Evolutionary conservation across 2,797 vertebrate species (phyloP).

Genomic region (Phylloscopus collybita): DNA sequence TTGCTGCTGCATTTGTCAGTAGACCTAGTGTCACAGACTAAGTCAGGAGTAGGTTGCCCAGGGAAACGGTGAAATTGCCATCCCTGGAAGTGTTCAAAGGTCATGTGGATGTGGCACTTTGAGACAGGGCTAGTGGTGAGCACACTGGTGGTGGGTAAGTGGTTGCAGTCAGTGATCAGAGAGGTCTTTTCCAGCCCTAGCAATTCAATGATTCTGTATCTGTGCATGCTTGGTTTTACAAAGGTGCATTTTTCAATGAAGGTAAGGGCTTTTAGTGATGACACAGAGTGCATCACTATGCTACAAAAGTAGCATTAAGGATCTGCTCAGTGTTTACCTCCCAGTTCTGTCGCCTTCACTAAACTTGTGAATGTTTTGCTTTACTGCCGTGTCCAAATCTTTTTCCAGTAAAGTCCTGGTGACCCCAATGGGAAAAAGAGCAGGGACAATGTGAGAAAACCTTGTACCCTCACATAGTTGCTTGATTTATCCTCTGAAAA

Average conservation of each 20-base stretch:
- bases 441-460: background rate
- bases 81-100: background rate
- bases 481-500: background rate
- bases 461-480: background rate
- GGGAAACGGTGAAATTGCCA: background rate
- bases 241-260: background rate
- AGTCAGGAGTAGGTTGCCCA: background rate
- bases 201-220: background rate
- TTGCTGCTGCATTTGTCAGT: background rate
- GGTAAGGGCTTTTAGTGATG: background rate
- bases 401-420: background rate
- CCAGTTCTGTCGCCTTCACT: accelerated
- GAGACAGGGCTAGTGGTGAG: background rate
- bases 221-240: background rate
- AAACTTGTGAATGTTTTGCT: background rate
- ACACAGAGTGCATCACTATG: background rate
- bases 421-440: background rate
- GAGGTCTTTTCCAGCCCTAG: background rate
- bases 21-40: accelerated
- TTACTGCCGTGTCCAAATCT: background rate
- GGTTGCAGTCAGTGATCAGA: background rate
- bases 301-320: background rate
- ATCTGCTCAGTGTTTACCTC: background rate
- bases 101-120: background rate
- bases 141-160: background rate